Base-by-base conservation (phyloP, 2,888 invertebrate genomes). In the Cantharis rustica region DNA sequence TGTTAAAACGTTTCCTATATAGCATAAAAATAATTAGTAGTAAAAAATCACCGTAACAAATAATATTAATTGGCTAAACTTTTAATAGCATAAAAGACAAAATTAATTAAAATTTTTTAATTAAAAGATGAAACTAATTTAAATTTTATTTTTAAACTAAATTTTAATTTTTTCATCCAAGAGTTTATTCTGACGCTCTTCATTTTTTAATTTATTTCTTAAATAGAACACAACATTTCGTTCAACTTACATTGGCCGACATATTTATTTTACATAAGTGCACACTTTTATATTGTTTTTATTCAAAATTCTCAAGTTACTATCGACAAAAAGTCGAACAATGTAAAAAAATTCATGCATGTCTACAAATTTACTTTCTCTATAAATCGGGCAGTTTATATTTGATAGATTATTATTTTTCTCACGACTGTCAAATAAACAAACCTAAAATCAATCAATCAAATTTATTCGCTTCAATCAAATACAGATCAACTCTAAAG, bases 81-180 rank as follows among this genome's bases (percentile, higher is more conserved):
- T 47, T 47, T 47, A 47, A 47, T n/a, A 47, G 47, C 47, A 17
- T 20, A 66, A 66, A 20, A 66, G 17, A 20, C 20, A n/a, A 66
- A 20, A 66, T 66, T 66, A 66, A 66, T 66, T 66, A 66, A 17
- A 66, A 66, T n/a, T 66, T 66, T 66, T 66, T 66, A 66, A 66
- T 66, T 66, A 66, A 66, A 20, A 66, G 13, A 20, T 66, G 17
- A 66, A 23, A 17, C 64, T 66, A 17, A 66, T 66, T 66, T 66
- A 63, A 63, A 63, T 17, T 20, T 17, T 63, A 63, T 63, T 63
- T 63, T 20, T 20, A 66, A 66, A 20, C n/a, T 66, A 66, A 66
- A 47, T n/a, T 47, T 47, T 47, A 47, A 47, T 47, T 47, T 47
- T 47, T 47, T 47, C n/a, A 47, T n/a, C n/a, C 47, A 47, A 47